Percentiles rank a stretch among this genome's conserved stretches.
phyloP scores from a whole-genome alignment of 1,140 invertebrate species.

The Meloidogyne chitwoodi region DNA sequence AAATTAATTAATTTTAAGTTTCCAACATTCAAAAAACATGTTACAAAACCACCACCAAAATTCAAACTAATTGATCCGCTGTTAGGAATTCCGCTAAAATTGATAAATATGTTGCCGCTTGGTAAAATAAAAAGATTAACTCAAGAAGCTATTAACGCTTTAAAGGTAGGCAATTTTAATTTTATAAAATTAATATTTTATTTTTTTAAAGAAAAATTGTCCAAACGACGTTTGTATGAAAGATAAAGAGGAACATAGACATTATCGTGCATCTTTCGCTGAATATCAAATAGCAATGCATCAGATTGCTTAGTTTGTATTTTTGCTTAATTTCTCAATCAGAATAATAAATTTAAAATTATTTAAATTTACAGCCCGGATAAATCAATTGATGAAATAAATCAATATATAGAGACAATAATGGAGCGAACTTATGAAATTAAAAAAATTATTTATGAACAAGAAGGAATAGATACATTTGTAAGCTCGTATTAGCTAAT shows the following conservation, averaged over 20 bases:
- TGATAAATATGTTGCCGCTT: neutral
- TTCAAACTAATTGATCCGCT: neutral
- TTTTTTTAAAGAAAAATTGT: slow-evolving; percentile 8
- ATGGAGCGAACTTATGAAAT: neutral
- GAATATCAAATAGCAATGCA: neutral
- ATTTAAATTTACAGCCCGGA: neutral
- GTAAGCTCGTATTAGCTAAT: too few relatives aligned
- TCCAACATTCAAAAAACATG: slow-evolving; percentile 1
- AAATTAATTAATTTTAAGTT: neutral
- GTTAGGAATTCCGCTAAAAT: neutral
- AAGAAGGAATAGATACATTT: neutral
- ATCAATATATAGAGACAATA: neutral
- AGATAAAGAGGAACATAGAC: neutral
- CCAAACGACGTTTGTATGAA: neutral
- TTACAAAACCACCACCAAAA: neutral
- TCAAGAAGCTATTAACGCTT: neutral
- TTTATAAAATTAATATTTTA: neutral
- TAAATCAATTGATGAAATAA: slow-evolving; percentile 1
- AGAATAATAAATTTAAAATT: neutral
- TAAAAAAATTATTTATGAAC: slow-evolving; percentile 3
- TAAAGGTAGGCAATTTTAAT: neutral
- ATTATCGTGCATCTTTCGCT: neutral
- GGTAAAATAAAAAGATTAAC: neutral
- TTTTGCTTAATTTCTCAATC: too few relatives aligned
- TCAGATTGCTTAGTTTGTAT: neutral